Percentiles rank a stretch among this genome's conserved stretches.
These are phyloP conservation scores for Labeo rohita DNA, from an alignment of 2,113 vertebrate species.

Conservation along the genomic window DNA sequence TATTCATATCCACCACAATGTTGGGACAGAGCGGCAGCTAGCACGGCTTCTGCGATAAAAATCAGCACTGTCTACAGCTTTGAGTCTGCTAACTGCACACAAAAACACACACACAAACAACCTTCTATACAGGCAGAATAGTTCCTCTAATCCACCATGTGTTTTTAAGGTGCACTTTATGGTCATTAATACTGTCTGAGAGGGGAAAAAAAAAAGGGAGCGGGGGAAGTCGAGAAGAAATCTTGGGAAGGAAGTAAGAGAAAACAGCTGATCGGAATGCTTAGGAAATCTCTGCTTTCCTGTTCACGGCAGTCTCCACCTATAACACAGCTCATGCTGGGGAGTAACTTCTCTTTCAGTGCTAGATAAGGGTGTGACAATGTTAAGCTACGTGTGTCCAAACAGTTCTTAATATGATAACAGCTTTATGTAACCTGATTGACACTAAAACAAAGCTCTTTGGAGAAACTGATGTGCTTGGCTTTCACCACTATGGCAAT, in stretches of 20 bases:
- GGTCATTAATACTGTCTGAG: not conserved
- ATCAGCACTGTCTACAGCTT: conserved; percentile 29
- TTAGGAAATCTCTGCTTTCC: conserved; percentile 53
- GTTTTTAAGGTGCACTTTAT: not conserved
- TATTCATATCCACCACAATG: conserved; percentile 44
- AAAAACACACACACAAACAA: not conserved
- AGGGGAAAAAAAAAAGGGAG: not conserved
- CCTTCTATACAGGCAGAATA: not conserved
- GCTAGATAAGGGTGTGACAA: conserved; percentile 1
- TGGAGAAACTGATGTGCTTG: not conserved
- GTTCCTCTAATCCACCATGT: not conserved
- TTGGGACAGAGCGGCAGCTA: conserved; percentile 19
- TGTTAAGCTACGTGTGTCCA: conserved; percentile 14
- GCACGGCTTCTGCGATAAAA: conserved; percentile 26
- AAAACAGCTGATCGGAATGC: conserved; percentile 47
- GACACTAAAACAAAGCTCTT: too few relatives aligned
- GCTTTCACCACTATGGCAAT: not conserved
- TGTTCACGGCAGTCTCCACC: conserved; percentile 50
- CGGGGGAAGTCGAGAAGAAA: not conserved
- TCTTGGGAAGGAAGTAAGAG: conserved; percentile 3
- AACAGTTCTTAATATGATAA: conserved; percentile 11
- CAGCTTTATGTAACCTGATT: not conserved
- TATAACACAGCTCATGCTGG: conserved; percentile 2
- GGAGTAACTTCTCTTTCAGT: not conserved
- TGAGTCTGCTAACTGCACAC: not conserved